These are phyloP conservation scores for Macrobrachium nipponense DNA, from an alignment of 1,140 invertebrate species.

Conservation along the genomic window DNA sequence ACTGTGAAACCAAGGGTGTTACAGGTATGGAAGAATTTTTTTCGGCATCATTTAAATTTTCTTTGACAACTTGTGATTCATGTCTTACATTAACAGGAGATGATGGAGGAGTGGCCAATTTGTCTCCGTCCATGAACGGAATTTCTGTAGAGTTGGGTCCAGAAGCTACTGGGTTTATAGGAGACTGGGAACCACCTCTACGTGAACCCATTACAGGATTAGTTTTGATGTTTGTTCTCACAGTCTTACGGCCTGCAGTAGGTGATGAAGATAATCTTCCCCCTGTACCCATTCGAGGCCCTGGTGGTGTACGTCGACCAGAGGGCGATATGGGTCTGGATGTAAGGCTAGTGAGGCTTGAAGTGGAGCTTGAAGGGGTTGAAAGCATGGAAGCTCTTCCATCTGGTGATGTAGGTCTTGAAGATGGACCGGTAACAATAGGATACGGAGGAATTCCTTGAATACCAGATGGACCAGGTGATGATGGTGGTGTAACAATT, in stretches of 20 bases:
- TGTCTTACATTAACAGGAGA: constrained; percentile 26
- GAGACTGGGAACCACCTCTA: constrained; percentile 38
- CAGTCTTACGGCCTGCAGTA: constrained; percentile 46
- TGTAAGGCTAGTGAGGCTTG: constrained; percentile 59
- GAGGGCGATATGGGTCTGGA: constrained; percentile 62
- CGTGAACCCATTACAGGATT: constrained; percentile 51
- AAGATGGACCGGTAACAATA: constrained; percentile 2
- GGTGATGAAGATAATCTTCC: constrained; percentile 56
- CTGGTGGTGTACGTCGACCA: constrained; percentile 59
- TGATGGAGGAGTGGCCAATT: constrained; percentile 32
- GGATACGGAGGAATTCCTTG: constrained; percentile 15
- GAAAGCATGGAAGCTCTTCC: constrained; percentile 54
- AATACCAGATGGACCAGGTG: constrained; percentile 12
- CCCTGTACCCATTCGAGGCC: constrained; percentile 60
- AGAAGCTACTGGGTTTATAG: constrained; percentile 19
- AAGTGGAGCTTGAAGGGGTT: constrained; percentile 62
- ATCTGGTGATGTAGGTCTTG: constrained; percentile 51
- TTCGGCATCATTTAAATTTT: background rate
- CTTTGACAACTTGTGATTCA: too few relatives aligned
- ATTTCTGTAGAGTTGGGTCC: background rate
- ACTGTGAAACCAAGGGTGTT: too few relatives aligned
- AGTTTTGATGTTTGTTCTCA: constrained; percentile 62
- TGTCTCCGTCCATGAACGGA: constrained; percentile 26
- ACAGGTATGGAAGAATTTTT: background rate
- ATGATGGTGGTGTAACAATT: constrained; percentile 41